phyloP scores from a whole-genome alignment of 2,113 vertebrate species.

The Guaruba guarouba region DNA sequence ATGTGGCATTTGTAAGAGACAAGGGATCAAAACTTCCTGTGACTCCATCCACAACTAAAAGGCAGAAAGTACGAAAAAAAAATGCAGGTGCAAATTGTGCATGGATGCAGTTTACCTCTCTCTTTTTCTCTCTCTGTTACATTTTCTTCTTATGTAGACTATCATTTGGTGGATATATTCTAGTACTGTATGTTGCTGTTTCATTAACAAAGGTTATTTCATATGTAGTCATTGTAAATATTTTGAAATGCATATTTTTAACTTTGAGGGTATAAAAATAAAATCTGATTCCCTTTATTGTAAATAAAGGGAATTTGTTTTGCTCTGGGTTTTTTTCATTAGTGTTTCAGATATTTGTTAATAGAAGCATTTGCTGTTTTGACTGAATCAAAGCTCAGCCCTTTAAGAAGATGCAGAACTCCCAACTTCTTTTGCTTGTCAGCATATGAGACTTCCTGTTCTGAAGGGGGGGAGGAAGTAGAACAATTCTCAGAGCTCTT shows the following conservation, averaged over 20 bases:
- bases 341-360: neutral
- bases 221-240: conserved; percentile 80
- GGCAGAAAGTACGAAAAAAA: neutral
- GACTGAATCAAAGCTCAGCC: neutral
- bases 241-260: conserved; percentile 82
- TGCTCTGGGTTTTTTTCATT: neutral
- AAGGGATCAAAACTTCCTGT: conserved; percentile 21
- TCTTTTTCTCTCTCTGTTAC: conserved; percentile 62
- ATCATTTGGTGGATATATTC: conserved; percentile 67
- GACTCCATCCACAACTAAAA: neutral
- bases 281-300: conserved; percentile 70
- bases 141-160: conserved; percentile 65
- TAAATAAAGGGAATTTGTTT: neutral
- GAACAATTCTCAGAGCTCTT: neutral
- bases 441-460: neutral
- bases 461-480: neutral
- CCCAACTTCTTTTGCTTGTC: neutral
- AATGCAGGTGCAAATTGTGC: neutral
- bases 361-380: neutral
- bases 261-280: conserved; percentile 75
- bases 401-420: neutral
- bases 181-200: conserved; percentile 77
- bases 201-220: conserved; percentile 73
- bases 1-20: neutral
- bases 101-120: conserved; percentile 56